phyloP scores from a whole-genome alignment of 2,113 vertebrate species.

The Microtus pennsylvanicus region DNA sequence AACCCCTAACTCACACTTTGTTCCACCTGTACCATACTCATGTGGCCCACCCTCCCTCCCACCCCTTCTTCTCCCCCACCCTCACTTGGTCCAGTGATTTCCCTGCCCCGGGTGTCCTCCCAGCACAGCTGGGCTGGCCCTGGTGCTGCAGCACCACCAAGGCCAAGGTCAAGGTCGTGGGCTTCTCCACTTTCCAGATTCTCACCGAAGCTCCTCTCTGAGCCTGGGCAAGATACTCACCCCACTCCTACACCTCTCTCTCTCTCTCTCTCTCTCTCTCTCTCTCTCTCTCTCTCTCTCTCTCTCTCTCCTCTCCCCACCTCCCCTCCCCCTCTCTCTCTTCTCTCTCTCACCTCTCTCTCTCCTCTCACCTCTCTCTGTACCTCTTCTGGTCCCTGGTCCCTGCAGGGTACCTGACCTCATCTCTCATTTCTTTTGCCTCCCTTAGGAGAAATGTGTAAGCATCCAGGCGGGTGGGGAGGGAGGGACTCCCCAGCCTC shows the following conservation, averaged over 20 bases:
- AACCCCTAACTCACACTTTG: constrained; percentile 94
- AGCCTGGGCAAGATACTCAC: constrained; percentile 60
- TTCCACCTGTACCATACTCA: constrained; percentile 93
- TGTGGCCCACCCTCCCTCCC: constrained; percentile 87
- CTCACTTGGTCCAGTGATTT: constrained; percentile 71
- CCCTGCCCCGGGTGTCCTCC: constrained; percentile 66
- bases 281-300: constrained; percentile 26
- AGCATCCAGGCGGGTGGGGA: constrained; percentile 60
- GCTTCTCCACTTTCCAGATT: constrained; percentile 76
- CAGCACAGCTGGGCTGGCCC: constrained; percentile 42
- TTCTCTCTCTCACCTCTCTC: constrained; percentile 61
- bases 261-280: constrained; percentile 62
- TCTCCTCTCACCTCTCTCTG: constrained; percentile 67
- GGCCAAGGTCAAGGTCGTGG: constrained; percentile 78
- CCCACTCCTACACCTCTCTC: constrained; percentile 51
- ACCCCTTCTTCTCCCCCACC: constrained; percentile 68
- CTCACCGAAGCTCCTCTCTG: constrained; percentile 63
- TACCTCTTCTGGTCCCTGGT: constrained; percentile 49
- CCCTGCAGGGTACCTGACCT: constrained; percentile 41
- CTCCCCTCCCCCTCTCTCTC: not conserved
- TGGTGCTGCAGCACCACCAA: constrained; percentile 21
- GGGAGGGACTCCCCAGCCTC: constrained; percentile 53
- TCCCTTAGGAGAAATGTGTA: constrained; percentile 79
- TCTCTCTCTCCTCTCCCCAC: not conserved
- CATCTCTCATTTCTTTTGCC: constrained; percentile 71